Percentiles rank a stretch among this genome's conserved stretches.
Evolutionary conservation across 2,888 invertebrate genomes (phyloP).

Genomic region (Temnothorax unifasciatus): DNA sequence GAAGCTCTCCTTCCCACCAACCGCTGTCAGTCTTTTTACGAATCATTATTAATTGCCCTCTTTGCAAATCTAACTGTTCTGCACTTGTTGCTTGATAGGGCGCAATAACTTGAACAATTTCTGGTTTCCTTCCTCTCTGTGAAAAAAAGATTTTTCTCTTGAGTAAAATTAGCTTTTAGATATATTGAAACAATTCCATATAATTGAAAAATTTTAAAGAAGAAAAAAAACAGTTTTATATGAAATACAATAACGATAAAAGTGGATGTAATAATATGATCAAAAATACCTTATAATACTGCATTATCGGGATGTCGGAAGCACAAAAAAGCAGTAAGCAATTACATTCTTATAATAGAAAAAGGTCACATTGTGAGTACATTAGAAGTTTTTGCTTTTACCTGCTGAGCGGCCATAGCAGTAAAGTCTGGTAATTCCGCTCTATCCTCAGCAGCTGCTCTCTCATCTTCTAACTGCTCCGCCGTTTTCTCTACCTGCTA

Average conservation of each 20-base stretch:
- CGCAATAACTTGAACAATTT: constrained; percentile 98
- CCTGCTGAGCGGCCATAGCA: constrained; percentile 86
- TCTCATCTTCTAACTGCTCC: constrained; percentile 86
- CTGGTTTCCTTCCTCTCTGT: constrained; percentile 92
- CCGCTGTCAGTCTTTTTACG: constrained; percentile 98
- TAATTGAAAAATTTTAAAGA: background rate
- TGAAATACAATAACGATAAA: constrained; percentile 3
- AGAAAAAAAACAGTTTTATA: background rate
- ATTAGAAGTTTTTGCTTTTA: constrained; percentile 68
- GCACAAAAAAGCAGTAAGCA: constrained; percentile 63
- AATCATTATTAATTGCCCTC: constrained; percentile 98
- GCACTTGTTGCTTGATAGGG: constrained; percentile 96
- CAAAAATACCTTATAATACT: constrained; percentile 81
- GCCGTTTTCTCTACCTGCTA: constrained; percentile 83
- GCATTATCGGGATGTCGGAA: constrained; percentile 71
- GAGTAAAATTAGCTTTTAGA: background rate
- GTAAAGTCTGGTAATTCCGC: constrained; percentile 86
- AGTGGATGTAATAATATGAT: constrained; percentile 55
- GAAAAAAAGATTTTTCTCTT: background rate
- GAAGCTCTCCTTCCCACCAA: constrained; percentile 99
- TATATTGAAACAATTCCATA: constrained; percentile 32
- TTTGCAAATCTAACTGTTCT: constrained; percentile 96
- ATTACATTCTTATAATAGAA: constrained; percentile 53
- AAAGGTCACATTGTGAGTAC: constrained; percentile 25
- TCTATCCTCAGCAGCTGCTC: constrained; percentile 85